Base-by-base conservation (phyloP, 2,797 vertebrate species). In the Hirundo rustica region DNA sequence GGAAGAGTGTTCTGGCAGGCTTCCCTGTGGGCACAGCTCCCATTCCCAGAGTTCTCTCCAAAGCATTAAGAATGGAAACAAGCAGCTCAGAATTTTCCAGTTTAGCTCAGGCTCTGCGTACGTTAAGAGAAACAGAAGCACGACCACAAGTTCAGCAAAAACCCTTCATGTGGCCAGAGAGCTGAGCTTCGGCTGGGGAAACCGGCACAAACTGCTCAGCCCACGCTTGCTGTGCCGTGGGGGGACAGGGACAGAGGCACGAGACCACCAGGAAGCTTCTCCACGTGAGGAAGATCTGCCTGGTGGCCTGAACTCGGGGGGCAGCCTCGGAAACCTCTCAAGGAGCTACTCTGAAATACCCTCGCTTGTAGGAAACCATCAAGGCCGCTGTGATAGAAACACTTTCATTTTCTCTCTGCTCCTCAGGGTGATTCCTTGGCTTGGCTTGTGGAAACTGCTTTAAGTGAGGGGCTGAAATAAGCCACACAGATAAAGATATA, bases 31-130 rank as follows among this genome's bases (percentile, higher is more conserved):
- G 89, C 96, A 79, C 80, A 27, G 74, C 53, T 94, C 95, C 95
- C 67, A 0, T 94, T 96, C 94, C 92, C 93, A 95, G 89, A 73
- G 83, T 87, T 90, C 91, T 86, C 88, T 96, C 91, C 91, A 92
- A 90, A 93, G 85, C 80, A 85, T 57, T 94, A 68, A 95, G 93
- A 77, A 89, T 95, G 94, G 94, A 96, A 96, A 97, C 30, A 91
- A 95, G 93, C 94, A 95, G 95, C 88, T 85, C 85, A 94, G 92
- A 96, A 94, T 96, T 96, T 97, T 96, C 95, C 95, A 95, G 88
- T 67, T 90, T 48, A 84, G 85, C 55, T 96, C 93, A 67, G 88
- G 60, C 93, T 61, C 64, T 58, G 77, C 29, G 71, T 67, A 67
- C 4, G 2, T 75, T 91, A 17, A 81, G 75, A 68, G 85, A 71